These are phyloP conservation scores for Macquaria ambigua DNA, from an alignment of 2,113 vertebrate species.

Conservation along the genomic window DNA sequence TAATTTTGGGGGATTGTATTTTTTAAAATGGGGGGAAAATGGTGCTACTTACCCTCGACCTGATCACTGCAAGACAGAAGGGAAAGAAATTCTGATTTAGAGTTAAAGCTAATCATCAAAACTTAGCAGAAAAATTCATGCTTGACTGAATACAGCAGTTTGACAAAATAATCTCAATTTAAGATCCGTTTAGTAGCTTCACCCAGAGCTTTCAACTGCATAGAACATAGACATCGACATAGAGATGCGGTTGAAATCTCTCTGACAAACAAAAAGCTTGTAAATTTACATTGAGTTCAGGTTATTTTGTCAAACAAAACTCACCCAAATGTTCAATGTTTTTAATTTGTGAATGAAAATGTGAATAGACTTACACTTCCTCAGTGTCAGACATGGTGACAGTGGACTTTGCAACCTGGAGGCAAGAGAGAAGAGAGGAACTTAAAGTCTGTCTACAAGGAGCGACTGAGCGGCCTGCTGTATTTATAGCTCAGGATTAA, in stretches of 20 bases:
- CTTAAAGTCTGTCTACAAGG: constrained; percentile 28
- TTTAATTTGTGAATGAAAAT: background rate
- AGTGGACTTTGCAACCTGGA: constrained; percentile 85
- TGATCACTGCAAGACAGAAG: constrained; percentile 87
- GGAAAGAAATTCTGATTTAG: constrained; percentile 37
- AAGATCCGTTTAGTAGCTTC: background rate
- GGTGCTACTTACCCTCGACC: constrained; percentile 90
- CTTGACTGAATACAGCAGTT: background rate
- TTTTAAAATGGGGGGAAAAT: background rate
- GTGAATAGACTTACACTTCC: constrained; percentile 90
- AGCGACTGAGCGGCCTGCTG: background rate
- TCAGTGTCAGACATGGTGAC: constrained; percentile 94
- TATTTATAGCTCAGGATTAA: constrained; percentile 78
- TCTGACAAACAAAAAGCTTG: background rate
- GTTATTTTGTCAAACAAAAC: background rate
- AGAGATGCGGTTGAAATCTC: background rate
- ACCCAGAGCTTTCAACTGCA: background rate
- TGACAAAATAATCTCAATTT: background rate
- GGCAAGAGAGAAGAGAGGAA: constrained; percentile 45
- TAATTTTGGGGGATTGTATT: background rate
- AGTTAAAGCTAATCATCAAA: accelerated
- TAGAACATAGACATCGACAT: background rate
- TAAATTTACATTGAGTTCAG: accelerated
- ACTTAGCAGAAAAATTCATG: background rate
- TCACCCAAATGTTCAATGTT: background rate